phyloP scores from a whole-genome alignment of 2,113 vertebrate genomes.

The Sphyrna mokarran region DNA sequence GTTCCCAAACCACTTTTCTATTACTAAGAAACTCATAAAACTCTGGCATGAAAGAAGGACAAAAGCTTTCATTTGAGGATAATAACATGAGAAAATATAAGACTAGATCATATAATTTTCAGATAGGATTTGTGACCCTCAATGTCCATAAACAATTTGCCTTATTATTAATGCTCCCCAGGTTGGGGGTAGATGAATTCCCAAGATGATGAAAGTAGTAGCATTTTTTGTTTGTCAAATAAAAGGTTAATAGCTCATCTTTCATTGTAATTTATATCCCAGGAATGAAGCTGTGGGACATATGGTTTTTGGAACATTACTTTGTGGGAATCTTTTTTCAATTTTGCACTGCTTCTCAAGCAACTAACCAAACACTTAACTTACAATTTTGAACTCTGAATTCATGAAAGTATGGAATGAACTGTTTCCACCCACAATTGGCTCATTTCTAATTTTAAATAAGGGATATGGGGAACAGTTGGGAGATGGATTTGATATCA shows the following conservation, averaged over 20 bases:
- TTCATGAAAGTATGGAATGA: neutral
- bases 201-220: neutral
- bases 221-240: neutral
- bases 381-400: neutral
- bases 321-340: neutral
- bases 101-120: neutral
- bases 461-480: too few species aligned
- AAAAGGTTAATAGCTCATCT: neutral
- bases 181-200: neutral
- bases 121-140: neutral
- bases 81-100: neutral
- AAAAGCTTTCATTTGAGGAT: neutral
- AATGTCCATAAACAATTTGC: neutral
- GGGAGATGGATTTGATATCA: too few species aligned
- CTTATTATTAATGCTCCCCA: neutral
- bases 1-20: neutral
- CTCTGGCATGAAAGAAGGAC: neutral
- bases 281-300: neutral
- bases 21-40: neutral
- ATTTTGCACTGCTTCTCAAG: neutral
- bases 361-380: neutral
- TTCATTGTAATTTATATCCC: neutral
- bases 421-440: neutral
- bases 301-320: neutral
- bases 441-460: neutral